A percentile compares a stretch with the other conserved stretches of the same genome.
These are phyloP conservation scores for Campylomormyrus tamandua DNA, from an alignment of 2,113 vertebrate genomes.

Conservation along the genomic window DNA sequence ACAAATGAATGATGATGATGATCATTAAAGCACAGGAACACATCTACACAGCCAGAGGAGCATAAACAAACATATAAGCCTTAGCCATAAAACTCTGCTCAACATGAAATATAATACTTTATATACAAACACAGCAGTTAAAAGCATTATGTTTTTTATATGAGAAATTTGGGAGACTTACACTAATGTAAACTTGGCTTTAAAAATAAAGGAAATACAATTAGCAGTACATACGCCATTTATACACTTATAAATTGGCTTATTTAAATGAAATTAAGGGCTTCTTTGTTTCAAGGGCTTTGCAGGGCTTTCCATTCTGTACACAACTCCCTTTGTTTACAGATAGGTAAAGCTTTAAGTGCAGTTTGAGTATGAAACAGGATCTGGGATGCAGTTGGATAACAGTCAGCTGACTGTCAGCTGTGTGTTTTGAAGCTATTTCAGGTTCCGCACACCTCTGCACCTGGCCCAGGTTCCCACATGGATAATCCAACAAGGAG, in stretches of 20 bases:
- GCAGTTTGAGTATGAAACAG: background rate
- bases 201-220: background rate
- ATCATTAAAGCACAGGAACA: background rate
- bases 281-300: background rate
- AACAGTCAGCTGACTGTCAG: background rate
- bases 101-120: constrained; percentile 9
- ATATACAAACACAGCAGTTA: constrained; percentile 15
- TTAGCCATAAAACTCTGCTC: constrained; percentile 4
- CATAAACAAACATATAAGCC: background rate
- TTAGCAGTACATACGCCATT: background rate
- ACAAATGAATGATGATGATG: constrained; percentile 6
- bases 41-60: background rate
- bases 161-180: constrained; percentile 1
- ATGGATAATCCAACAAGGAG: background rate
- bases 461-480: background rate
- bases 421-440: background rate
- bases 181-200: background rate
- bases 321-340: background rate
- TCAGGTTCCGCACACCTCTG: background rate
- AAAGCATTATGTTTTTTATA: constrained; percentile 8
- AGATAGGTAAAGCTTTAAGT: background rate
- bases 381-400: background rate
- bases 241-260: background rate
- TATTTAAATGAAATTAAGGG: constrained; percentile 5
- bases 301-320: background rate